A percentile compares a stretch with the other conserved stretches of the same genome.
These are phyloP conservation scores for Tenthredo scrophulariae DNA, from an alignment of 2,888 invertebrate genomes.

Conservation along the genomic window DNA sequence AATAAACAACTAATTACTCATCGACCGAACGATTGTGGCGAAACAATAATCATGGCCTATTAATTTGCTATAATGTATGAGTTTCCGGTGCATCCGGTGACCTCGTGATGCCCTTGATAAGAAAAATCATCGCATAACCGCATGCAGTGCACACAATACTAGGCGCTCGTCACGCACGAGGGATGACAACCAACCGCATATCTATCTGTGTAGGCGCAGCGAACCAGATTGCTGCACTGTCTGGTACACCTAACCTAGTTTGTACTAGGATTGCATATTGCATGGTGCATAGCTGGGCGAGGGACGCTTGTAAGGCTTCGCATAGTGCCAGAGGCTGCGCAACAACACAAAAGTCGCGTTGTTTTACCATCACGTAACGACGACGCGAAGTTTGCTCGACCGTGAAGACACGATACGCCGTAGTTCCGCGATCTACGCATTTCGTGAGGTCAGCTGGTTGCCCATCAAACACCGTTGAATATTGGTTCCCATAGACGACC, in stretches of 20 bases:
- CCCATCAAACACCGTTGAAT: constrained; percentile 11
- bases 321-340: constrained; percentile 3
- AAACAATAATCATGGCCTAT: not conserved
- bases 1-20: not conserved
- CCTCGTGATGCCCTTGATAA: constrained; percentile 27
- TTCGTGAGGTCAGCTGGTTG: constrained; percentile 33
- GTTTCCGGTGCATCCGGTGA: constrained; percentile 31
- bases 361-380: constrained; percentile 15
- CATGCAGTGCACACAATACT: not conserved
- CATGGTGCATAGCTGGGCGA: not conserved
- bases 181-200: constrained; percentile 15
- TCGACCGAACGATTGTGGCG: not conserved
- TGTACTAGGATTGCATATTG: not conserved
- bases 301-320: constrained; percentile 16
- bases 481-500: not conserved
- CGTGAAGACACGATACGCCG: constrained; percentile 5
- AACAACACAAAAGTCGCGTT: not conserved
- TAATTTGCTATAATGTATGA: not conserved
- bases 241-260: constrained; percentile 40
- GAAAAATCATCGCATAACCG: constrained; percentile 7
- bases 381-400: constrained; percentile 1
- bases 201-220: constrained; percentile 1
- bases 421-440: constrained; percentile 31
- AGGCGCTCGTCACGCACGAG: not conserved
- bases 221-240: constrained; percentile 29